phyloP scores from a whole-genome alignment of 2,113 vertebrate species.

The Sapajus apella region DNA sequence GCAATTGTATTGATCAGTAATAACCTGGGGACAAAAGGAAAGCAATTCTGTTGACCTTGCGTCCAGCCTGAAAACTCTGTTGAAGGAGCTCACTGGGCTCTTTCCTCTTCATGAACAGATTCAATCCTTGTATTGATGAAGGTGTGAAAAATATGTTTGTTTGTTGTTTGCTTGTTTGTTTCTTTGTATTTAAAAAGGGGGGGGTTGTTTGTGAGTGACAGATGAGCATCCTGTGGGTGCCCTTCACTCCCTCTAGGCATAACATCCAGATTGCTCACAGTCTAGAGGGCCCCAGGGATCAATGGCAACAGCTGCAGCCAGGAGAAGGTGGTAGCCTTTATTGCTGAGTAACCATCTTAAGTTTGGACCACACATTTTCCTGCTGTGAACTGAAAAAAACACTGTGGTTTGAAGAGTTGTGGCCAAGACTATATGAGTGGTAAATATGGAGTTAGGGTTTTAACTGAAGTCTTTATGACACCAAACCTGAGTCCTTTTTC shows the following conservation, averaged over 20 bases:
- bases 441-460: background rate
- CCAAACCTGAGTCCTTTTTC: background rate
- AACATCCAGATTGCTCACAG: background rate
- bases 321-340: background rate
- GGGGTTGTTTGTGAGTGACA: background rate
- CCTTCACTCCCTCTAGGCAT: background rate
- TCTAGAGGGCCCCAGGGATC: background rate
- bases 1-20: background rate
- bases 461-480: background rate
- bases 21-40: background rate
- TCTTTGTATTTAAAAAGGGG: background rate
- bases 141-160: background rate
- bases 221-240: background rate
- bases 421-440: background rate
- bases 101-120: background rate
- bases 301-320: background rate
- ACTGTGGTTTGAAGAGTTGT: background rate
- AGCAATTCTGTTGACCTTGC: background rate
- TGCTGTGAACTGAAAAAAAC: background rate
- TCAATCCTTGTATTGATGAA: background rate
- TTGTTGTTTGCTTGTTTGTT: too few relatives aligned
- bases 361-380: background rate
- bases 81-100: background rate
- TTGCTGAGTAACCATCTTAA: background rate
- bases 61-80: background rate